A percentile compares a stretch with the other conserved stretches of the same genome.
phyloP scores from a whole-genome alignment of 2,113 vertebrate species.

The Thunnus maccoyii region DNA sequence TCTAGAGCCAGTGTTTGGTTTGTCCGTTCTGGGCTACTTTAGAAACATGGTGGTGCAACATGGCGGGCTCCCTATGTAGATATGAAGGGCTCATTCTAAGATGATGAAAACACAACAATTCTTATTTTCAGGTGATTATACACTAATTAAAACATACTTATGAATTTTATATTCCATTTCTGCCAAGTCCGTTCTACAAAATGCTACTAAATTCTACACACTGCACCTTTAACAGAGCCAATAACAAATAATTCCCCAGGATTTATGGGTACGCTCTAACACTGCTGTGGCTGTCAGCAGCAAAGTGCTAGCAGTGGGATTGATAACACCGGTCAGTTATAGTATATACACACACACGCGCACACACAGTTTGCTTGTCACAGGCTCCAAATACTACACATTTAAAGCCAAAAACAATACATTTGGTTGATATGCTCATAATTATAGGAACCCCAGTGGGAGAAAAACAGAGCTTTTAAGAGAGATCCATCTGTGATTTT shows the following conservation, averaged over 20 bases:
- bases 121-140: too few species aligned
- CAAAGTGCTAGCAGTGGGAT: slow-evolving; percentile 28
- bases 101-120: too few species aligned
- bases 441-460: slow-evolving; percentile 48
- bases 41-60: too few species aligned
- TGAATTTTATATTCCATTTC: too few species aligned
- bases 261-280: slow-evolving; percentile 44
- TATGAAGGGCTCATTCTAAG: too few species aligned
- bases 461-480: slow-evolving; percentile 36
- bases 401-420: slow-evolving; percentile 55
- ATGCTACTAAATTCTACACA: too few species aligned
- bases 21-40: too few species aligned
- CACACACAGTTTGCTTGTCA: slow-evolving; percentile 11
- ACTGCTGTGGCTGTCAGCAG: slow-evolving; percentile 10
- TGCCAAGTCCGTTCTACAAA: too few species aligned
- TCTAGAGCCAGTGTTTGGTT: background rate
- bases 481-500: slow-evolving; percentile 65
- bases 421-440: slow-evolving; percentile 55
- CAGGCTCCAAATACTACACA: slow-evolving; percentile 11
- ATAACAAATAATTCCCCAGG: slow-evolving; percentile 36
- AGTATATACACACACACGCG: too few species aligned
- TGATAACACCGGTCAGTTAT: slow-evolving; percentile 39
- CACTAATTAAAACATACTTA: too few species aligned
- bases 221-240: slow-evolving; percentile 30
- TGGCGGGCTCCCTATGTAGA: too few species aligned